These are phyloP conservation scores for Achlya flavicornis DNA, from an alignment of 2,888 invertebrate genomes.

Conservation along the genomic window DNA sequence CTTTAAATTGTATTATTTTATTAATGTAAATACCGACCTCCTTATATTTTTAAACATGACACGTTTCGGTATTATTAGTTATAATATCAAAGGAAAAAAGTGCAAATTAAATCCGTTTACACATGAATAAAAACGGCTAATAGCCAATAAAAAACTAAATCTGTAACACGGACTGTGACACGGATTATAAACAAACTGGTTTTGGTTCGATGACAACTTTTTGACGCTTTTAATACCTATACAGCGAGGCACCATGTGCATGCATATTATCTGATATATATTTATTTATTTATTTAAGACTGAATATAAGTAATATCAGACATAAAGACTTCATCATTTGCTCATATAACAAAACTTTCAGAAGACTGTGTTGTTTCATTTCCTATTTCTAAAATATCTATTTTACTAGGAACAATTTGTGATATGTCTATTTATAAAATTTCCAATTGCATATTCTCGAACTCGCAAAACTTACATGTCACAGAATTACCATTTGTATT, in stretches of 20 bases:
- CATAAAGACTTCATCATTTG: no score
- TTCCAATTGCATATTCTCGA: no score
- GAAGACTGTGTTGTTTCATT: no score
- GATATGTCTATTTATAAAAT: no score
- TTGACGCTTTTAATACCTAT: background rate
- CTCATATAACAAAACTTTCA: no score
- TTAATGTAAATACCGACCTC: background rate
- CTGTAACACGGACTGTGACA: background rate
- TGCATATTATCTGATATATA: no score
- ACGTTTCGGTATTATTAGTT: background rate
- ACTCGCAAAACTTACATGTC: no score
- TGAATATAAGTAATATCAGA: no score
- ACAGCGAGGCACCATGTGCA: background rate
- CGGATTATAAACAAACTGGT: background rate
- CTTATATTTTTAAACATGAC: background rate
- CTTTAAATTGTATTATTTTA: background rate
- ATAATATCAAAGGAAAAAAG: conserved; percentile 4
- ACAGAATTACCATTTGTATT: no score
- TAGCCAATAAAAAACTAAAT: background rate
- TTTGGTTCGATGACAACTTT: background rate
- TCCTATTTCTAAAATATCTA: no score
- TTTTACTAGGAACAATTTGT: no score
- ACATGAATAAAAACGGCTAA: conserved; percentile 1
- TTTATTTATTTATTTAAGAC: background rate
- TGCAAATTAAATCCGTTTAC: conserved; percentile 7